Percentiles rank a stretch among this genome's conserved stretches.
Evolutionary conservation across 2,888 invertebrate species (phyloP).

Genomic region (Miltochrista miniata): DNA sequence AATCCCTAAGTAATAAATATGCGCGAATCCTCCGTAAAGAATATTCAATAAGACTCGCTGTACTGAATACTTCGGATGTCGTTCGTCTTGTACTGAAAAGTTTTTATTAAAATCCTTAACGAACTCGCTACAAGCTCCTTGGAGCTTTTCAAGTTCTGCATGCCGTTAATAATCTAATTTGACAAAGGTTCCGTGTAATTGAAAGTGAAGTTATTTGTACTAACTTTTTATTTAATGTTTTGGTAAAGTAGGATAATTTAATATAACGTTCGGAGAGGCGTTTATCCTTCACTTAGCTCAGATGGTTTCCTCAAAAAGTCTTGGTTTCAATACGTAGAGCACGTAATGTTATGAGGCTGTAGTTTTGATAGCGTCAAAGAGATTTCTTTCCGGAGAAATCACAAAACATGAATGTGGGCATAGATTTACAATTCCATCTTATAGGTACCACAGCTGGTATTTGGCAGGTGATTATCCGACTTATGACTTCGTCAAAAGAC

Average conservation of each 20-base stretch:
- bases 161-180: neutral
- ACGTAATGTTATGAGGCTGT: too few species aligned
- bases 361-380: too few species aligned
- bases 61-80: constrained; percentile 23
- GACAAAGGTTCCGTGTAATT: constrained; percentile 6
- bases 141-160: neutral
- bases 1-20: constrained; percentile 28
- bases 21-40: constrained; percentile 16
- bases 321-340: too few species aligned
- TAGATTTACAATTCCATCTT: too few species aligned
- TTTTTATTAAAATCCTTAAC: constrained; percentile 29
- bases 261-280: too few species aligned
- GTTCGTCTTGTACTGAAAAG: constrained; percentile 18
- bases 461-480: too few species aligned
- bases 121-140: constrained; percentile 1
- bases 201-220: constrained; percentile 2
- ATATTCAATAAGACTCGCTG: constrained; percentile 20
- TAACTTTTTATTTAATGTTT: neutral
- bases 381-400: too few species aligned
- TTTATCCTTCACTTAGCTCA: too few species aligned
- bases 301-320: too few species aligned
- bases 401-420: too few species aligned
- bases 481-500: too few species aligned
- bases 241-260: neutral
- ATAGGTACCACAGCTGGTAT: too few species aligned